Conservation (phyloP, 2,113 vertebrate species). For the Dolichallabes microphthalmus region DNA sequence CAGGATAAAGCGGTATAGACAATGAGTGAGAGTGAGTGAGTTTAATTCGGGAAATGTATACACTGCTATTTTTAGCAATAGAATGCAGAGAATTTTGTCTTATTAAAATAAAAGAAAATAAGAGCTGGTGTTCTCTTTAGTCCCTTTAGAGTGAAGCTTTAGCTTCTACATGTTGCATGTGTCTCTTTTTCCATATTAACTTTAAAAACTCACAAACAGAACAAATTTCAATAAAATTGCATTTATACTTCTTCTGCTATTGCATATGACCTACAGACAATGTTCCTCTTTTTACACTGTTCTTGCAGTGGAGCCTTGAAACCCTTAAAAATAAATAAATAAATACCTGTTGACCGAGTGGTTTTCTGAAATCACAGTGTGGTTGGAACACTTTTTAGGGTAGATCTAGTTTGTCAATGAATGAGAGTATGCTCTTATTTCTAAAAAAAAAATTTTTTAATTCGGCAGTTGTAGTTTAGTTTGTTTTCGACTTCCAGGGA, state of each 20-base stretch:
- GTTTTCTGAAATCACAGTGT: neutral
- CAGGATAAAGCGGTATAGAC: no score
- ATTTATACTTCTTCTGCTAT: neutral
- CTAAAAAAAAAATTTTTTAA: neutral
- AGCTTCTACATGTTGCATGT: neutral
- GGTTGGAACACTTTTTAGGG: neutral
- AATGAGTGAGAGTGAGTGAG: no score
- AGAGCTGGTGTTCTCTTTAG: neutral
- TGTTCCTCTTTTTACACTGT: neutral
- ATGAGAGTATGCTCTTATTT: neutral
- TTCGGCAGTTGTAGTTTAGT: neutral
- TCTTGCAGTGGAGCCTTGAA: neutral
- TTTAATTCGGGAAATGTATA: conserved; percentile 50
- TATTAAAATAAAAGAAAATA: conserved; percentile 3
- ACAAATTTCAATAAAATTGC: neutral
- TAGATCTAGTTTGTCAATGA: neutral
- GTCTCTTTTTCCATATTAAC: neutral
- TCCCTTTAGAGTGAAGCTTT: neutral
- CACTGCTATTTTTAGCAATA: conserved; percentile 59
- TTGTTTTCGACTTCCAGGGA: neutral
- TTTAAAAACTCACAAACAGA: neutral
- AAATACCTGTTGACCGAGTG: neutral
- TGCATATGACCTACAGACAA: neutral
- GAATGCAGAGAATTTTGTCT: conserved; percentile 55
- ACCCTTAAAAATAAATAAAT: neutral